Evolutionary conservation across 1,140 invertebrate species (phyloP).

Genomic region (Venturia canescens): DNA sequence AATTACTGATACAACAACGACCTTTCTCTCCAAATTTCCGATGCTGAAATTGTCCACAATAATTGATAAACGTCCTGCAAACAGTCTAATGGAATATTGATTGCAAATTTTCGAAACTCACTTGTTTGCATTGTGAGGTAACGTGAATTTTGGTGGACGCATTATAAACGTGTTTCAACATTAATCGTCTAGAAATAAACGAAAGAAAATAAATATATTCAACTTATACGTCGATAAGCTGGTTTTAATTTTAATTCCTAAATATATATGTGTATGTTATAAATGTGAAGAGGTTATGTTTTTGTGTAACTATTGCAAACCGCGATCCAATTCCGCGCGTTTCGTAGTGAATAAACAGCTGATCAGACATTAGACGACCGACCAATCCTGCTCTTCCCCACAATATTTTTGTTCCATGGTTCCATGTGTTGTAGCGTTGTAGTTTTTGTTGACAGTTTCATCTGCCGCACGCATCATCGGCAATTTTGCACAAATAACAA

Average conservation of each 20-base stretch:
- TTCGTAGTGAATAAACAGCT: conserved; percentile 18
- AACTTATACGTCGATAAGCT: neutral
- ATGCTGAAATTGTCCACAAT: conserved; percentile 59
- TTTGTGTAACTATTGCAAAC: conserved; percentile 15
- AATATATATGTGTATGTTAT: too few relatives aligned
- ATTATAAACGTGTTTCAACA: conserved; percentile 52
- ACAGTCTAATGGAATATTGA: neutral
- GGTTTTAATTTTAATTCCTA: neutral
- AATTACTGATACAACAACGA: conserved; percentile 83
- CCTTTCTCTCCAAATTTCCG: conserved; percentile 71
- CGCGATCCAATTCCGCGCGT: neutral
- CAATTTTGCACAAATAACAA: neutral
- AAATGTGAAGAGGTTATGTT: conserved; percentile 20
- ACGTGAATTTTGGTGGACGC: conserved; percentile 68
- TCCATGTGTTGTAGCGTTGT: too few relatives aligned
- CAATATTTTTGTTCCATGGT: neutral
- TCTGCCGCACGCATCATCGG: neutral
- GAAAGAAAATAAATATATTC: neutral
- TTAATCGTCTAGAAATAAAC: neutral
- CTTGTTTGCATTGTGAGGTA: conserved; percentile 63
- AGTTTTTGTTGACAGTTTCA: neutral
- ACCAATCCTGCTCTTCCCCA: neutral
- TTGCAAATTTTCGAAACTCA: conserved; percentile 47
- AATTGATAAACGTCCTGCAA: conserved; percentile 6
- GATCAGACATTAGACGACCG: too few relatives aligned